Base-by-base conservation (phyloP, 92 coral and sea anemone species). In the Galaxea fascicularis region DNA sequence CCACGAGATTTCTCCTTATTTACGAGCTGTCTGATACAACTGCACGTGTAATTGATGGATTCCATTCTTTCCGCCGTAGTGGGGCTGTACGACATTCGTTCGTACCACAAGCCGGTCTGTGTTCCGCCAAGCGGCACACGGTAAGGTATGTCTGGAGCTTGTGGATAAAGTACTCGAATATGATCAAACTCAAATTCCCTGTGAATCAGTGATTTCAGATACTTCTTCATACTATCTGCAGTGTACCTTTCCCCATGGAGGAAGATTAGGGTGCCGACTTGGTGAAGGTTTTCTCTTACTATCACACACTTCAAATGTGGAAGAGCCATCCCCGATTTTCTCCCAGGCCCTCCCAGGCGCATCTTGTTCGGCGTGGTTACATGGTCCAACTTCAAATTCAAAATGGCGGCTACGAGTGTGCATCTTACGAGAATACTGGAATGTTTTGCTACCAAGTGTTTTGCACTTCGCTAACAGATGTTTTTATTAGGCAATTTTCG, bases 341-440 rank as follows among this genome's bases (percentile, higher is more conserved):
- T 53, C 88, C 84, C 96, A n/a, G n/a, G n/a, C n/a, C n/a, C n/a
- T n/a, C n/a, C n/a, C n/a, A 93, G 94, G 96, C 96, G 85, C 30
- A 28, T 26, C 0, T 4, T 22, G 4, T 25, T 0, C 10, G 39
- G 46, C 79, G 57, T 84, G 92, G 92, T 51, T 80, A 41, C 92
- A 28, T 58, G 66, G 83, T 74, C 27, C n/a, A 8, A 21, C 21
- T n/a, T 20, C 26, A 31, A 46, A 85, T 83, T 79, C 89, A 94
- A 94, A 65, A 94, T 94, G 98, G 98, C 98, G 94, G 95, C 92
- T 0, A 72, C 26, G 20, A 10, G 58, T 3, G 74, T 10, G 12
- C 31, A 25, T 8, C 21, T 27, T 62, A 18, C 15, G 26, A 35
- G 74, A 74, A 27, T 5, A 14, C 20, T 73, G 0, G 30, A 49